A percentile compares a stretch with the other conserved stretches of the same genome.
These are phyloP conservation scores for Aporrectodea caliginosa DNA, from an alignment of 1,140 invertebrate genomes.

Conservation along the genomic window DNA sequence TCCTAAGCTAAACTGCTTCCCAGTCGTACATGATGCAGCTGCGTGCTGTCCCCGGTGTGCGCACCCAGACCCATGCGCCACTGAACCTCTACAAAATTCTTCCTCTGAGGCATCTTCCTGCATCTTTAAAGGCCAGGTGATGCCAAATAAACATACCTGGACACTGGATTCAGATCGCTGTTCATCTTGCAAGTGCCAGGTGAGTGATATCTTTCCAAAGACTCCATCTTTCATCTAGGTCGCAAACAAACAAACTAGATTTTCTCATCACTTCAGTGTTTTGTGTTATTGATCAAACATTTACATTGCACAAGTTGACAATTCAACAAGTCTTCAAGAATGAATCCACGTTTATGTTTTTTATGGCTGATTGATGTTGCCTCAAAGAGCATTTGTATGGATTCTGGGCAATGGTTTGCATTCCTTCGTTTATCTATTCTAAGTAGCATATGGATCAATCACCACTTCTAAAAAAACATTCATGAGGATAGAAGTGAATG, in stretches of 20 bases:
- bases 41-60: constrained; percentile 53
- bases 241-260: no score
- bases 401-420: no score
- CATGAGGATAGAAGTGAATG: no score
- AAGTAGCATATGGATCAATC: no score
- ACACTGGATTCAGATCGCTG: background rate
- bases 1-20: constrained; percentile 67
- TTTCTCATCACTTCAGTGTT: no score
- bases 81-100: background rate
- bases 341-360: background rate
- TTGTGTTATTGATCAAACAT: no score
- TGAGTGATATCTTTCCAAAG: no score
- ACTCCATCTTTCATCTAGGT: no score
- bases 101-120: background rate
- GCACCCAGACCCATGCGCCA: background rate
- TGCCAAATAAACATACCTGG: background rate
- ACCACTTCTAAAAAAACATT: no score
- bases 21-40: constrained; percentile 60
- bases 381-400: no score
- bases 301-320: background rate
- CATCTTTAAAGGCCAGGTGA: background rate
- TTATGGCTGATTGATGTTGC: background rate
- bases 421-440: no score
- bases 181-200: background rate
- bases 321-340: background rate